Percentiles rank a stretch among this genome's conserved stretches.
Evolutionary conservation across 2,797 vertebrate genomes (phyloP).

Genomic region (Acanthiza pusilla): DNA sequence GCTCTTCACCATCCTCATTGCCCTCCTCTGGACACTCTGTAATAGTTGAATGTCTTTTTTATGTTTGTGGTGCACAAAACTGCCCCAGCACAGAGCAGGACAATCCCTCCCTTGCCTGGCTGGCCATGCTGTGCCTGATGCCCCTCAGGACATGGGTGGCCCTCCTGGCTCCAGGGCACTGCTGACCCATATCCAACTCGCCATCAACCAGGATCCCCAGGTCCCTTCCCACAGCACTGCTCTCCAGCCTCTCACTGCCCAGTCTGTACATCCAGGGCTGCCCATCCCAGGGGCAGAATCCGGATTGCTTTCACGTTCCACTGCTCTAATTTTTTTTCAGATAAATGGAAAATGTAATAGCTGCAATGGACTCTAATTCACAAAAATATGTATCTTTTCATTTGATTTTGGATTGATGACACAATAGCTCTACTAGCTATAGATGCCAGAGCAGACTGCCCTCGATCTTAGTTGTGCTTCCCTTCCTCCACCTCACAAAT

Average conservation of each 20-base stretch:
- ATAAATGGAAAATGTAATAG: background rate
- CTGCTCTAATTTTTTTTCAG: accelerated
- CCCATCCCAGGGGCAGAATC: background rate
- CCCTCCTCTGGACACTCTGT: background rate
- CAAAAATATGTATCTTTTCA: accelerated
- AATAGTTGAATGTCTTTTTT: accelerated
- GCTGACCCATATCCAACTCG: background rate
- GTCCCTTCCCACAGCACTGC: background rate
- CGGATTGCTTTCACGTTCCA: accelerated
- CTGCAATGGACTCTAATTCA: background rate
- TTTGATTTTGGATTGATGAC: background rate
- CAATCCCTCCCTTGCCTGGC: background rate
- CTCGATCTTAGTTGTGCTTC: background rate
- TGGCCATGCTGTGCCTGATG: background rate
- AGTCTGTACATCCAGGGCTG: background rate
- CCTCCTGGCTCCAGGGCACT: background rate
- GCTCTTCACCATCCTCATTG: accelerated
- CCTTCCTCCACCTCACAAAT: background rate
- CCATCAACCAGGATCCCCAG: accelerated
- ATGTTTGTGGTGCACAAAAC: no score
- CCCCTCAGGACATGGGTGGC: accelerated
- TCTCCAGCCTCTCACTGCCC: background rate
- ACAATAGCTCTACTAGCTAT: background rate
- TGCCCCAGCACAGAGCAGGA: background rate
- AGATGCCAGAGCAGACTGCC: background rate